Evolutionary conservation across 2,888 invertebrate genomes (phyloP).

Genomic region (Stenotaenia linearis): DNA sequence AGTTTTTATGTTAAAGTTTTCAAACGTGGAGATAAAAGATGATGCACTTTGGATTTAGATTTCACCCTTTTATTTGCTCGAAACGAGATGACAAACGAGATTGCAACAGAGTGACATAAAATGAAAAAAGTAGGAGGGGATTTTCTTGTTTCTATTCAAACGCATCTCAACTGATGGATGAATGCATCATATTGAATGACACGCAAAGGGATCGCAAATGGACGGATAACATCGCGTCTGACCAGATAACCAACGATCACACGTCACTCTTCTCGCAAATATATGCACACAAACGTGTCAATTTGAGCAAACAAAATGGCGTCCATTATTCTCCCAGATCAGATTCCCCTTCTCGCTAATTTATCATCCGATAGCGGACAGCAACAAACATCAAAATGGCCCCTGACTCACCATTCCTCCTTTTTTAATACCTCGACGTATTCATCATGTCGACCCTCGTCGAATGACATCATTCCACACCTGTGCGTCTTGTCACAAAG

Average conservation of each 20-base stretch:
- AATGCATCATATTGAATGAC: constrained; percentile 26
- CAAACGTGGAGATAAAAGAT: background rate
- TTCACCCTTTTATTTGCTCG: background rate
- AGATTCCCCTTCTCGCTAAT: background rate
- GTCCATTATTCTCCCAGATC: background rate
- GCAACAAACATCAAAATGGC: background rate
- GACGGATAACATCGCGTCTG: constrained; percentile 19
- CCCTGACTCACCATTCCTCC: background rate
- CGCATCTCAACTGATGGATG: constrained; percentile 5
- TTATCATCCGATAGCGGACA: background rate
- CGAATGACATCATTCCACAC: background rate
- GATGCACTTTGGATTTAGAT: background rate
- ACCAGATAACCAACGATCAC: constrained; percentile 20
- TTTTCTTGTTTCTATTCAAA: constrained; percentile 16
- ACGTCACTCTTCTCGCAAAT: constrained; percentile 3
- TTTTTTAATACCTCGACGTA: background rate
- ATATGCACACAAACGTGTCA: constrained; percentile 8
- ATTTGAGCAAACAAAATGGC: constrained; percentile 12
- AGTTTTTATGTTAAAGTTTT: background rate
- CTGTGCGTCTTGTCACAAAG: background rate
- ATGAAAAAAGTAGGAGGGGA: background rate
- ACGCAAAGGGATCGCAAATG: background rate
- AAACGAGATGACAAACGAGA: constrained; percentile 5
- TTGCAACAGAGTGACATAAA: constrained; percentile 8
- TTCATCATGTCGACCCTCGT: background rate